Percentiles rank a stretch among this genome's conserved stretches.
These are phyloP conservation scores for Empidonax traillii DNA, from an alignment of 2,113 vertebrate genomes.

Conservation along the genomic window DNA sequence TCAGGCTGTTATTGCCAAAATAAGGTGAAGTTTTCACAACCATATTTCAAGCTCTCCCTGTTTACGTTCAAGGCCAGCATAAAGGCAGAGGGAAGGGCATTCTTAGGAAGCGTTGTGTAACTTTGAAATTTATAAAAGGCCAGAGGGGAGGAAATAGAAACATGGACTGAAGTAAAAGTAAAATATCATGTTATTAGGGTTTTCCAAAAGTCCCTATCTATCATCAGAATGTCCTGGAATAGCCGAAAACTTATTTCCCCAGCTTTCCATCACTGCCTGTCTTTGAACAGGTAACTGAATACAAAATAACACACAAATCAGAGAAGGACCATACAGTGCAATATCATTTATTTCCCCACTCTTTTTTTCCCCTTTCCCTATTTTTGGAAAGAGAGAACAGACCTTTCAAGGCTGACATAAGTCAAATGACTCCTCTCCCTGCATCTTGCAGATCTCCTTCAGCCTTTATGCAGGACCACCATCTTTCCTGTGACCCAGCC, in stretches of 20 bases:
- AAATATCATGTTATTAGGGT: slow-evolving; percentile 25
- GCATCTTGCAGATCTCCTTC: neutral
- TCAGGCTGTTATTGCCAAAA: neutral
- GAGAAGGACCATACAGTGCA: neutral
- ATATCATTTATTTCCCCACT: neutral
- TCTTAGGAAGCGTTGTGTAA: neutral
- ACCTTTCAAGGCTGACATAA: neutral
- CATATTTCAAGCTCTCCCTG: neutral
- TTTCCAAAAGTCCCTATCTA: slow-evolving; percentile 28
- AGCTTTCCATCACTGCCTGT: neutral
- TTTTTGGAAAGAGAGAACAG: neutral
- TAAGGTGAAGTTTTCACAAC: neutral
- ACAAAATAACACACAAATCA: neutral
- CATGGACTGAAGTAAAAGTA: slow-evolving; percentile 10
- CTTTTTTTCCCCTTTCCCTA: neutral
- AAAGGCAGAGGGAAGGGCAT: neutral
- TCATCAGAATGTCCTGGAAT: slow-evolving; percentile 7
- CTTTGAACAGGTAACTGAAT: neutral
- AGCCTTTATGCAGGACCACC: neutral
- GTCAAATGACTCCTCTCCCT: neutral
- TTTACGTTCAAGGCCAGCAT: neutral
- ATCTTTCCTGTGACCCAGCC: neutral
- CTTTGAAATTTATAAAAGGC: slow-evolving; percentile 45
- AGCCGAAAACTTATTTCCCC: neutral
- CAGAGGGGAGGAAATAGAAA: slow-evolving; percentile 34